Conservation (phyloP, 1,140 invertebrate species). For the Argopecten irradians region DNA sequence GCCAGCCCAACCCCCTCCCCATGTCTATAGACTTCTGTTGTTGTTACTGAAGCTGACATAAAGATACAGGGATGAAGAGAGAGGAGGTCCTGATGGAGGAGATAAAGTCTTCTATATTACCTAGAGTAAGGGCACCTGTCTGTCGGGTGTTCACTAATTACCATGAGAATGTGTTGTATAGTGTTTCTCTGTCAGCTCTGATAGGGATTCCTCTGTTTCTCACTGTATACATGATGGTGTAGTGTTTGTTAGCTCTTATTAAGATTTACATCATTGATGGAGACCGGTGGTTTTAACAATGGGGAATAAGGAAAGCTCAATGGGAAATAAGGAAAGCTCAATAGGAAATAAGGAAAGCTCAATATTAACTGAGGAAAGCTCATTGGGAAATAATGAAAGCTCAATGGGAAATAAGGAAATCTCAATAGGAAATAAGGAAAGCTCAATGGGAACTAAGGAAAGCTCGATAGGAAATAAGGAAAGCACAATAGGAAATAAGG, state of each 20-base stretch:
- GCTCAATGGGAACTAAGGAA: too few species aligned
- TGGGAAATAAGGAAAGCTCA: not conserved
- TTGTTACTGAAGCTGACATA: not conserved
- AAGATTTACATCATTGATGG: not conserved
- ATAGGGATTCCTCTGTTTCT: too few species aligned
- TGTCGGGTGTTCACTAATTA: not conserved
- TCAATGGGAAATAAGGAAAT: too few species aligned
- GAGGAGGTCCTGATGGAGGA: not conserved
- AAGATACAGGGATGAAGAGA: not conserved
- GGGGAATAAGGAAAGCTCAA: not conserved
- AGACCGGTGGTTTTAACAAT: not conserved
- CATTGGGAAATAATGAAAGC: not conserved
- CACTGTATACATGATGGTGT: too few species aligned
- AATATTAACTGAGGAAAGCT: not conserved
- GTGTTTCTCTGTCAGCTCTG: not conserved
- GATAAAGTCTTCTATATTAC: not conserved
- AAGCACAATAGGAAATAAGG: too few species aligned
- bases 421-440: too few species aligned
- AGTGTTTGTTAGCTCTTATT: not conserved
- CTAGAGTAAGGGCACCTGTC: not conserved
- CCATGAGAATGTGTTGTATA: not conserved
- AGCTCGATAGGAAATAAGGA: too few species aligned
- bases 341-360: not conserved
- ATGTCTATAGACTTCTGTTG: too few species aligned
- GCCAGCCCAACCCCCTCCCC: too few species aligned